Base-by-base conservation (phyloP, 2,888 invertebrate species). In the Drosophila limbata region DNA sequence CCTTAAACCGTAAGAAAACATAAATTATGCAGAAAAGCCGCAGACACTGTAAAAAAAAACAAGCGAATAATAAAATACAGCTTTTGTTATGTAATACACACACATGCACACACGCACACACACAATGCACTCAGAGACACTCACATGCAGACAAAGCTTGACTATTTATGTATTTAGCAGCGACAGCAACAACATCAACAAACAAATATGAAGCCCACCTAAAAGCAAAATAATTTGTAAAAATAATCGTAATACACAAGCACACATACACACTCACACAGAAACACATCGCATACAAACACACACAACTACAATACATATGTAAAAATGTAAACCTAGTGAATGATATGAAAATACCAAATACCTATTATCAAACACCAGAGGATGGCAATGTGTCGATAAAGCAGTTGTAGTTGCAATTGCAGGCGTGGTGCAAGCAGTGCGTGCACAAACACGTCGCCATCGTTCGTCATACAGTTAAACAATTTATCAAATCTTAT, bases 201-300 rank as follows among this genome's bases (percentile, higher is more conserved):
- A 84, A 84, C 87, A 83, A 88, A 89, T 82, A 88, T 80, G 65
- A 84, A 84, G 89, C 90, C 84, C 84, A 84, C 84, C 84, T 89
- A 84, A 48, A 48, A 82, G 81, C 87, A 85, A 85, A 85, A 71
- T 82, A 85, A 88, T 85, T 84, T 88, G 78, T 88, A 88, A 71
- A 80, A 73, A 74, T 78, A 87, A 81, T 70, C 82, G 63, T 84
- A 81, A 84, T 47, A 62, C 19, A 61, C 50, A 59, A 57, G 69
- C 21, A 65, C 50, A 59, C 61, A 72, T 19, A 65, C n/a, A 37
- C 51, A 44, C 35, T 33, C 28, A 59, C 4, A 57, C 37, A 40
- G 33, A 19, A 28, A 39, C 40, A 25, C 5, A 25, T 1, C 19
- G 56, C 73, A 68, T 17, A 44, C 40, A n/a, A 4, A 33, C 28